Conservation (phyloP, 2,888 invertebrate species). For the Bombylius major region DNA sequence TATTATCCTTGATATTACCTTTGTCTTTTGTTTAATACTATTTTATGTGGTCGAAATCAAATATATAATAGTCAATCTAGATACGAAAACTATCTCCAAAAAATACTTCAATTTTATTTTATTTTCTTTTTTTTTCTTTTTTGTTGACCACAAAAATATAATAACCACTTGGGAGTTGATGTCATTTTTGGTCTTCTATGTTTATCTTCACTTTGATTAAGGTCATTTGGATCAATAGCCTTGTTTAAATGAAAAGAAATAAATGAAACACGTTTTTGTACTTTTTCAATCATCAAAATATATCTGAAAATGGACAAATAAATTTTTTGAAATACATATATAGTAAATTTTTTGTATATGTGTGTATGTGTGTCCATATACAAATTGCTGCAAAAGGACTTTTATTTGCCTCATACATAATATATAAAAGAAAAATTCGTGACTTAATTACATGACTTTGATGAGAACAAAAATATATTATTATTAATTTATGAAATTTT, state of each 20-base stretch:
- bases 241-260: neutral
- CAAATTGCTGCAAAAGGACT: neutral
- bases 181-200: slow-evolving; percentile 6
- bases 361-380: neutral
- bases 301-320: too few relatives aligned
- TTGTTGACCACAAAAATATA: too few relatives aligned
- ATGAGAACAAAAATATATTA: too few relatives aligned
- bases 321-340: too few relatives aligned
- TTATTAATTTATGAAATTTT: too few relatives aligned
- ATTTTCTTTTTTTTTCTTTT: too few relatives aligned
- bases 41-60: too few relatives aligned
- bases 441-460: neutral
- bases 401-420: too few relatives aligned
- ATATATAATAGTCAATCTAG: too few relatives aligned
- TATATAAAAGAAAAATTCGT: neutral
- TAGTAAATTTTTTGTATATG: too few relatives aligned
- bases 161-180: slow-evolving; percentile 10
- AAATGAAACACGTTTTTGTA: slow-evolving; percentile 11
- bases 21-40: slow-evolving; percentile 1
- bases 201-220: slow-evolving; percentile 27
- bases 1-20: slow-evolving; percentile 12
- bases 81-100: too few relatives aligned
- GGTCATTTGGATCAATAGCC: slow-evolving; percentile 22
- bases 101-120: too few relatives aligned
- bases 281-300: slow-evolving; percentile 3